Evolutionary conservation across 2,113 vertebrate genomes (phyloP).

Genomic region (Aythya baeri): DNA sequence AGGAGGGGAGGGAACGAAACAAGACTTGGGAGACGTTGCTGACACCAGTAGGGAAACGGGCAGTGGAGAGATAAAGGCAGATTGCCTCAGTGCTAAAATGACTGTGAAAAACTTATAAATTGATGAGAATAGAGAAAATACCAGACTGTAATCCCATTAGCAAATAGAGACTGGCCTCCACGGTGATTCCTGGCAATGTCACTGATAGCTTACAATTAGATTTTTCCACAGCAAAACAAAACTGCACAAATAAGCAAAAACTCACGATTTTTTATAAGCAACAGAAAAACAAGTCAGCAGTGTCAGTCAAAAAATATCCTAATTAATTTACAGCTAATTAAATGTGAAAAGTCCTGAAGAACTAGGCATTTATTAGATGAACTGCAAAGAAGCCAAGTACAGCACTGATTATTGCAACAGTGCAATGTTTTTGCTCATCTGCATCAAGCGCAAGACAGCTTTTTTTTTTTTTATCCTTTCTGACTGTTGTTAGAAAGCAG

Average conservation of each 20-base stretch:
- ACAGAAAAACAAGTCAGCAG: slow-evolving; percentile 56
- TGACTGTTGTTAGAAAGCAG: background rate
- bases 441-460: background rate
- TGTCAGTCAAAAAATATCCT: slow-evolving; percentile 33
- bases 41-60: background rate
- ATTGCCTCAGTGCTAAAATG: background rate
- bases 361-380: background rate
- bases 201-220: slow-evolving; percentile 47
- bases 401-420: background rate
- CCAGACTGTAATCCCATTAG: slow-evolving; percentile 40
- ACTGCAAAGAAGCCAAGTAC: background rate
- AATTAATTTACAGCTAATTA: slow-evolving; percentile 45
- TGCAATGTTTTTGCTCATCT: background rate
- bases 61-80: background rate
- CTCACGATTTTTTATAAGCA: slow-evolving; percentile 39
- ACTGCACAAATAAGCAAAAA: slow-evolving; percentile 72
- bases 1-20: background rate
- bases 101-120: slow-evolving; percentile 18
- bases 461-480: background rate
- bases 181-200: background rate
- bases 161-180: slow-evolving; percentile 42
- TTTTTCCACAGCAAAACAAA: slow-evolving; percentile 71
- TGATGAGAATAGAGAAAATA: slow-evolving; percentile 25
- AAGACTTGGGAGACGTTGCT: background rate
- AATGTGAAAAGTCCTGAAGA: slow-evolving; percentile 1